These are phyloP conservation scores for Agriopis marginaria DNA, from an alignment of 2,888 invertebrate species.

Conservation along the genomic window DNA sequence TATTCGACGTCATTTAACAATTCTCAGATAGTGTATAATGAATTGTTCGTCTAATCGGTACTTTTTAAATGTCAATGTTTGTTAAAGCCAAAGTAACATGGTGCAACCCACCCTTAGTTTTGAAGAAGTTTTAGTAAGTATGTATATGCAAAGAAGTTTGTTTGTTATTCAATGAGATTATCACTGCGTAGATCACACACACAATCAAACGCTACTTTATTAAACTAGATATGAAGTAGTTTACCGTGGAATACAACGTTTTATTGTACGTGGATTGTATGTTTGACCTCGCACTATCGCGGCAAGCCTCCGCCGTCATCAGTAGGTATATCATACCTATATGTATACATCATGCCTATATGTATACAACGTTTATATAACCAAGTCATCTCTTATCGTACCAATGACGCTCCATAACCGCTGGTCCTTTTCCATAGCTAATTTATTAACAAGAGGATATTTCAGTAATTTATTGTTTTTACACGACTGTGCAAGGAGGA, in stretches of 20 bases:
- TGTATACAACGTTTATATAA: background rate
- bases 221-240: slow-evolving; percentile 44
- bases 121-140: no score
- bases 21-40: no score
- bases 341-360: slow-evolving; percentile 13
- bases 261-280: slow-evolving; percentile 66
- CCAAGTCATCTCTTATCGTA: slow-evolving; percentile 69
- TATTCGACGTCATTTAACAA: no score
- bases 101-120: no score
- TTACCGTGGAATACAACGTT: slow-evolving; percentile 64
- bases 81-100: no score
- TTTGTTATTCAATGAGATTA: slow-evolving; percentile 3
- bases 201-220: slow-evolving; percentile 1
- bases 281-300: slow-evolving; percentile 80
- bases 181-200: background rate
- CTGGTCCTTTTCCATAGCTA: slow-evolving; percentile 19
- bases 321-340: slow-evolving; percentile 19
- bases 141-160: background rate
- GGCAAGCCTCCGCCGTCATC: slow-evolving; percentile 76
- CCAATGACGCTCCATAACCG: slow-evolving; percentile 17
- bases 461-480: no score
- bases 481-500: no score
- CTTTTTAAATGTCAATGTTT: no score
- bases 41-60: no score
- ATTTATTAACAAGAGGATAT: background rate